Base-by-base conservation (phyloP, 2,113 vertebrate genomes). In the Pangasianodon gigas region DNA sequence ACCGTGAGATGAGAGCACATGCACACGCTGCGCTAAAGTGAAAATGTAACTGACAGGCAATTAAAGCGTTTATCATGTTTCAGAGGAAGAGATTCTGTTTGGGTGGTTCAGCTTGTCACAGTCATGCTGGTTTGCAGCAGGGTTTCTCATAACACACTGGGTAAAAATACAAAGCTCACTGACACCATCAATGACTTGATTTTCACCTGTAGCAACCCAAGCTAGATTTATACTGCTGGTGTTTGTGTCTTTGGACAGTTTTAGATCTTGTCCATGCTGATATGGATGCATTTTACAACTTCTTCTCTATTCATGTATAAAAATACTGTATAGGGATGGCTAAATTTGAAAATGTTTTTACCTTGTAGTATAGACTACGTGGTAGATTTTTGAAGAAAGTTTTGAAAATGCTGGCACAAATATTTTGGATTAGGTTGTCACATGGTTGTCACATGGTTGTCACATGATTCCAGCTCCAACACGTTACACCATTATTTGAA, bases 11-110 rank as follows among this genome's bases (percentile, higher is more conserved):
- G 62, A 29, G 24, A 69, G 67, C 88, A 89, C 87, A 44, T 46
- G 51, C 13, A 71, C 88, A 85, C 58, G 48, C 87, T 46, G 80
- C n/a, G 79, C 46, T 88, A 56, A 74, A 58, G 65, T 1, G 56
- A 44, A 58, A 85, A 46, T 4, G 16, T 24, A 56, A 62, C 82
- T 46, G 88, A 77, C 81, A 84, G 82, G 41, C 54, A 75, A 85
- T 89, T 75, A 77, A 77, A 85, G 82, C 54, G 29, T 74, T 89
- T 75, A 84, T 75, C 65, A 77, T 84, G 88, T 75, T 60, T 74
- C 65, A 41, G 65, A 37, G 37, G 80, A 6, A 32, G 41, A 62
- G 82, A 46, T 85, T 62, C 32, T 77, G 41, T 71, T 62, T 60
- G 67, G 88, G 41, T 62, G 32, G 80, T 87, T 80, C 86, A 62